Percentiles rank a stretch among this genome's conserved stretches.
These are phyloP conservation scores for Synergus laeviventris DNA, from an alignment of 2,888 invertebrate species.

Conservation along the genomic window DNA sequence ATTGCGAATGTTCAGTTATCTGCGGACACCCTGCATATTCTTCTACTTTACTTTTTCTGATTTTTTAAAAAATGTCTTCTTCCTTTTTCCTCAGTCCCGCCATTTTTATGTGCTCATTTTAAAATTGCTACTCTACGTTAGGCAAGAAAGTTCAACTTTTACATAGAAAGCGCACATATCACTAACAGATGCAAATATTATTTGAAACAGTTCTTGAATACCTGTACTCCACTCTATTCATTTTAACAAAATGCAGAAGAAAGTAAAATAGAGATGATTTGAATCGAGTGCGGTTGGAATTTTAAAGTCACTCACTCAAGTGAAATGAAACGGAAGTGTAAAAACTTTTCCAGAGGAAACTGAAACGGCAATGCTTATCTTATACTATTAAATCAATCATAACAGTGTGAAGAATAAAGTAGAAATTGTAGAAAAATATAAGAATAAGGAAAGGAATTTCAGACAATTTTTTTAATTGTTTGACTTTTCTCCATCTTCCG, in stretches of 20 bases:
- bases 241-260: background rate
- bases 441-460: no score
- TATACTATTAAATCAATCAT: background rate
- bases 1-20: conserved; percentile 27
- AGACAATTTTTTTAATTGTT: no score
- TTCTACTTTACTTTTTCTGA: background rate
- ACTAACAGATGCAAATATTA: background rate
- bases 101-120: conserved; percentile 36
- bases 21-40: conserved; percentile 27
- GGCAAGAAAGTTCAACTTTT: conserved; percentile 28
- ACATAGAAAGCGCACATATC: background rate
- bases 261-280: background rate
- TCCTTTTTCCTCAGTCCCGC: background rate
- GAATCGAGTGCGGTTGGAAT: background rate
- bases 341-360: background rate
- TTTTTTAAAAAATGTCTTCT: conserved; percentile 8
- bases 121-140: conserved; percentile 13
- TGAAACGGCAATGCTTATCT: background rate
- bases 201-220: background rate
- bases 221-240: background rate
- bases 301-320: background rate
- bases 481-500: no score
- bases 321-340: conserved; percentile 1
- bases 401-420: no score
- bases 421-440: no score